Percentiles rank a stretch among this genome's conserved stretches.
Evolutionary conservation across 64 coral and sea anemone genomes (phyloP).

Genomic region (Hydrozoanthus tunicans): DNA sequence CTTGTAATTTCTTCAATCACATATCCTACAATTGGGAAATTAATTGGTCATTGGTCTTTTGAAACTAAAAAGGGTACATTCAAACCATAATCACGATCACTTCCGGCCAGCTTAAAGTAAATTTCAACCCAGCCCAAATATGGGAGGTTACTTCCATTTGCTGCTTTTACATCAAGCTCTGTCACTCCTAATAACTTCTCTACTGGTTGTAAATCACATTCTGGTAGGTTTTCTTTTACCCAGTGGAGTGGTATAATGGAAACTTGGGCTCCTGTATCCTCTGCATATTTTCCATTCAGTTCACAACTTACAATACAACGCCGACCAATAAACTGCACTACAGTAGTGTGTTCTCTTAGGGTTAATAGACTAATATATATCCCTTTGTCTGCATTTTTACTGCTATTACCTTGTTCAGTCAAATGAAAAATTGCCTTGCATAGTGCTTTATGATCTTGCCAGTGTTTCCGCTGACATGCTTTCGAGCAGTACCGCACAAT

Average conservation of each 20-base stretch:
- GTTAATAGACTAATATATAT: slow-evolving; percentile 29
- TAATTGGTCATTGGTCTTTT: neutral
- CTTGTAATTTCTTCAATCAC: slow-evolving; percentile 62
- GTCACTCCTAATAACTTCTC: slow-evolving; percentile 52
- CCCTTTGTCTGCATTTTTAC: neutral
- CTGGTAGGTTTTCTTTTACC: slow-evolving; percentile 27
- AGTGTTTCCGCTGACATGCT: slow-evolving; percentile 62
- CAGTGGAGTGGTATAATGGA: slow-evolving; percentile 51
- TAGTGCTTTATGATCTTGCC: slow-evolving; percentile 26
- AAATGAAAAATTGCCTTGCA: slow-evolving; percentile 46
- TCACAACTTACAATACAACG: slow-evolving; percentile 64
- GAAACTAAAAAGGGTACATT: slow-evolving; percentile 57
- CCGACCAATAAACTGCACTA: slow-evolving; percentile 61
- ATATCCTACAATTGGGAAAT: slow-evolving; percentile 53
- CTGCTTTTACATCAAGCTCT: slow-evolving; percentile 59
- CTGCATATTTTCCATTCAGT: slow-evolving; percentile 12
- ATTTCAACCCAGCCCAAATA: slow-evolving; percentile 67
- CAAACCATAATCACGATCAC: slow-evolving; percentile 1
- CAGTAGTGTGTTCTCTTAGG: slow-evolving; percentile 53
- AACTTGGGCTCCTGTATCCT: slow-evolving; percentile 81
- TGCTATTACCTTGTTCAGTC: neutral
- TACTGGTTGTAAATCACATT: slow-evolving; percentile 41
- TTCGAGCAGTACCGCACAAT: slow-evolving; percentile 66
- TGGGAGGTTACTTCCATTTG: slow-evolving; percentile 62
- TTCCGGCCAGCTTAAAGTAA: slow-evolving; percentile 34